Evolutionary conservation across 2,797 vertebrate genomes (phyloP), one percentile per base, ranked within the genome.

Genomic region (Otolemur crassicaudatus): DNA sequence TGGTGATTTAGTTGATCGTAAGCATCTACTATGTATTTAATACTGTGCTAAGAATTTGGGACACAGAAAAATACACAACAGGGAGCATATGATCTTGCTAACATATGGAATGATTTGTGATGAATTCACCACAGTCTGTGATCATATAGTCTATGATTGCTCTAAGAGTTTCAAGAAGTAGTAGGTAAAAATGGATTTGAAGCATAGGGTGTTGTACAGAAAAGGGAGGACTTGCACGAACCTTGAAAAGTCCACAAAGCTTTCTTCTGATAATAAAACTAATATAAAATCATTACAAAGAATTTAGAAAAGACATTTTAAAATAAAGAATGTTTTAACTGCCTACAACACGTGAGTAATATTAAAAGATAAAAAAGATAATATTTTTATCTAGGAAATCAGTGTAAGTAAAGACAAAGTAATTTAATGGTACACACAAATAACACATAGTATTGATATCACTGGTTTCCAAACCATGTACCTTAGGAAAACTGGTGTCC

Each of bases 181-280:
- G 22, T 20, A 63, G n/a, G 70, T 63, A 94, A 87, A 94, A 94
- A 92, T 34, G 56, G 81, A 91, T 88, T 53, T 73, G 49, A 90
- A 84, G 43, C 11, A 83, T 0, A 90, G 49, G 16, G 12, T 73
- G 0, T 49, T 79, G 9, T 70, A 37, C 88, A 91, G 49, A 58
- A 49, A 82, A 40, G 25, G 61, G 1, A 92, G 83, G 34, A 87
- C 34, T 43, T 70, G 11, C 7, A 87, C 7, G n/a, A 49, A 79
- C n/a, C n/a, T 83, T 82, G 12, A 94, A 89, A 94, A 89, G 34
- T 70, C 27, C 84, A 13, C 40, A 37, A 37, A 37, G 37, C 37
- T 40, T 40, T 40, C 5, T 77, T 73, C 58, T 88, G 25, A 91
- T 63, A 53, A 70, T 72, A 90, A 95, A 92, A 90, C 20, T 29